Percentiles rank a stretch among this genome's conserved stretches.
Evolutionary conservation across 2,888 invertebrate genomes (phyloP).

Genomic region (Philereme vetulata): DNA sequence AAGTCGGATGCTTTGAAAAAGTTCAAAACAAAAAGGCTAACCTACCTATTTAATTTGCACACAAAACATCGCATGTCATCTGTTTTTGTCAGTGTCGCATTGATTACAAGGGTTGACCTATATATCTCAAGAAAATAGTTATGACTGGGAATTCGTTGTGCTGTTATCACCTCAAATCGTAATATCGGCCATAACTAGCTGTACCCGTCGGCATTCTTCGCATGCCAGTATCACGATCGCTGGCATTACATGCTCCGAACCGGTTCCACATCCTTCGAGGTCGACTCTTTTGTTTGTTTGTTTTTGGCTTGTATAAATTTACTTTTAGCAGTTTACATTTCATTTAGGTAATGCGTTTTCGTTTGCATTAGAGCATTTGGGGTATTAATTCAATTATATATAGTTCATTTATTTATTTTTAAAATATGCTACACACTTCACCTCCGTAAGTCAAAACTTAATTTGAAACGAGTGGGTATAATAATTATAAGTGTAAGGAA

Average conservation of each 20-base stretch:
- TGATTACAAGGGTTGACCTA: conserved; percentile 8
- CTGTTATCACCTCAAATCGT: conserved; percentile 34
- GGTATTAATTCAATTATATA: conserved; percentile 14
- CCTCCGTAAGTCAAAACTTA: too few species aligned
- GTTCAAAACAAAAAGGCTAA: conserved; percentile 13
- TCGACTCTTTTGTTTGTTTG: conserved; percentile 52
- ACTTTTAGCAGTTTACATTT: conserved; percentile 31
- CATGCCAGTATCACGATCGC: conserved; percentile 52
- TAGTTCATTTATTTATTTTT: background rate
- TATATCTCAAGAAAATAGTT: conserved; percentile 5
- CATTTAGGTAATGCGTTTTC: conserved; percentile 16
- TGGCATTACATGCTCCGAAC: conserved; percentile 46
- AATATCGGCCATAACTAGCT: conserved; percentile 38
- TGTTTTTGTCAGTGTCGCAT: conserved; percentile 2
- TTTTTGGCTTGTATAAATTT: conserved; percentile 42
- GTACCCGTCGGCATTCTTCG: conserved; percentile 52
- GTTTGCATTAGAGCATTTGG: conserved; percentile 21
- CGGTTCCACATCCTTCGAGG: conserved; percentile 67
- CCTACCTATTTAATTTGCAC: conserved; percentile 14
- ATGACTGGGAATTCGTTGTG: conserved; percentile 15
- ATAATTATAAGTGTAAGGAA: too few species aligned
- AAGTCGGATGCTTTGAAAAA: conserved; percentile 4
- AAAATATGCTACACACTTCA: too few species aligned
- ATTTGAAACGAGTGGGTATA: too few species aligned
- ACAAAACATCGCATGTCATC: conserved; percentile 7